Evolutionary conservation across 2,113 vertebrate species (phyloP), one percentile per base, ranked within the genome.

Genomic region (Hippocampus comes): DNA sequence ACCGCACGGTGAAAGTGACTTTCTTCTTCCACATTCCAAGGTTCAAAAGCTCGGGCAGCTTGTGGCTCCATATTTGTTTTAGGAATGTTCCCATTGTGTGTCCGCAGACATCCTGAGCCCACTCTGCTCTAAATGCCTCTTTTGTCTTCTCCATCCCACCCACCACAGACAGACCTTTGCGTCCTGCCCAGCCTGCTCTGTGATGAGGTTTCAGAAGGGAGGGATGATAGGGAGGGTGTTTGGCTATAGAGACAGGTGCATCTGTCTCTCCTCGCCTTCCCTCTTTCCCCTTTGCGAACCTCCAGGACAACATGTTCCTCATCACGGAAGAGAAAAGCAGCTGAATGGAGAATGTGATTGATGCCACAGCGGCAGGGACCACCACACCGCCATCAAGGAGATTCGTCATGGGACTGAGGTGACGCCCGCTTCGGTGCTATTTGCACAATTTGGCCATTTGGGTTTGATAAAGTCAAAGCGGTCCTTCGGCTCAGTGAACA

Each of bases 1-100:
- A 55, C 81, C 84, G 78, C 60, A 53, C 80, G 81, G 73, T 81
- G 48, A 42, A 66, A 70, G 60, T 59, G 70, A 77, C 78, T 78
- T 80, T 59, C 10, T 80, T 48, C 67, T 51, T 68, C 68, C 49
- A 38, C 68, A 70, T 46, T 68, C 75, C 11, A 73, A 65, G 74
- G 49, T 55, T 43, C 56, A 79, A 90, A 84, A 86, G 59, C 73
- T 79, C 67, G 66, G 71, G 67, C 77, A 38, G 70, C 86, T 72
- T 42, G 87, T 83, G 82, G 89, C 83, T 84, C 80, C 74, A 79
- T 83, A 85, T 88, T 91, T 92, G 89, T 89, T 92, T 92, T 90
- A 90, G 87, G 76, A 94, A 94, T 93, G 91, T 88, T 83, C 70
- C 83, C 89, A 92, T 93, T 94, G 93, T 95, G 64, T 72, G 85